Conservation (phyloP, 2,888 invertebrate species). For the Laspeyria flexula region DNA sequence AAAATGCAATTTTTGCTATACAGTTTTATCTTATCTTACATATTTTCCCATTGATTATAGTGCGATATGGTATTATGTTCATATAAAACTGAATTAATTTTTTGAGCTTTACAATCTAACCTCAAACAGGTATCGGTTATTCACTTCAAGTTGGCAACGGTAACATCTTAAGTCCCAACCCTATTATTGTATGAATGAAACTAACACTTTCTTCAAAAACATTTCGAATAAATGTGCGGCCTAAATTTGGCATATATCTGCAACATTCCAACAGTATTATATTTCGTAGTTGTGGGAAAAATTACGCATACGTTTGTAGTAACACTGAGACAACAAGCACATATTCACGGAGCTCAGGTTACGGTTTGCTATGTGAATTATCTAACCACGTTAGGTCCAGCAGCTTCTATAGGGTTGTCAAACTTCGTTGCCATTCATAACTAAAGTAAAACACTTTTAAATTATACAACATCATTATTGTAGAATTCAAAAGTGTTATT, state of each 20-base stretch:
- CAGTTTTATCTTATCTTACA: too few relatives aligned
- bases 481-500: not conserved
- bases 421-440: too few relatives aligned
- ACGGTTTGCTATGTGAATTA: slow-evolving; percentile 56
- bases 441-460: too few relatives aligned
- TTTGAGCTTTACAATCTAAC: too few relatives aligned
- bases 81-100: too few relatives aligned
- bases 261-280: slow-evolving; percentile 15
- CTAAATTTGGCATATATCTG: slow-evolving; percentile 5
- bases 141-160: too few relatives aligned
- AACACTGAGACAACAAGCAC: slow-evolving; percentile 11
- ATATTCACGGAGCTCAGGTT: slow-evolving; percentile 49
- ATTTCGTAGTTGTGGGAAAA: slow-evolving; percentile 24
- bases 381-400: slow-evolving; percentile 43
- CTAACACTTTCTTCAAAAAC: not conserved
- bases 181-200: not conserved
- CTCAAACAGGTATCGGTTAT: too few relatives aligned
- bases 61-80: too few relatives aligned
- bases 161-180: too few relatives aligned
- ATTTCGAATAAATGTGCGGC: not conserved
- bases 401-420: slow-evolving; percentile 34
- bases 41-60: too few relatives aligned
- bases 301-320: slow-evolving; percentile 18
- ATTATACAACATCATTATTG: too few relatives aligned
- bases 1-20: too few relatives aligned